Percentiles rank a stretch among this genome's conserved stretches.
Evolutionary conservation across 92 coral and sea anemone species (phyloP).

Genomic region (Isaurus tuberculatus): DNA sequence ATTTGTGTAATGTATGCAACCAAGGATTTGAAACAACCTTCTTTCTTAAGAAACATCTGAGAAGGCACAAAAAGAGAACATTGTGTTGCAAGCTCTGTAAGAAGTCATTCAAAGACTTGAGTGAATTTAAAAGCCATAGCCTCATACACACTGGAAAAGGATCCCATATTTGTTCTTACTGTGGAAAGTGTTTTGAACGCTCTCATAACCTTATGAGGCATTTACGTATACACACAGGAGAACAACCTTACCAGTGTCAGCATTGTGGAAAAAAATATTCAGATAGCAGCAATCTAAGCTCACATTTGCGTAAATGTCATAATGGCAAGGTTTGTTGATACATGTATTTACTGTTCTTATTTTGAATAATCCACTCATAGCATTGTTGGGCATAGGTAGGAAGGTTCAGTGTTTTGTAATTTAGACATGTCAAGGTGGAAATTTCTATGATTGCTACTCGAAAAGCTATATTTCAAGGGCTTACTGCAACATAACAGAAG

Average conservation of each 20-base stretch:
- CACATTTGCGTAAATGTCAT: background rate
- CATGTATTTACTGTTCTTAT: background rate
- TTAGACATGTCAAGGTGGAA: too few species aligned
- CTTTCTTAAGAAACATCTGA: slow-evolving; percentile 30
- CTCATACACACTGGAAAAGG: background rate
- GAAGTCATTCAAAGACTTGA: background rate
- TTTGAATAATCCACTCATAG: too few species aligned
- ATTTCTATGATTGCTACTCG: too few species aligned
- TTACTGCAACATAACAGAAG: too few species aligned
- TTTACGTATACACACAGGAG: slow-evolving; percentile 29
- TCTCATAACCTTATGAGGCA: slow-evolving; percentile 9
- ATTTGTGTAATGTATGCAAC: background rate
- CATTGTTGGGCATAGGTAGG: too few species aligned
- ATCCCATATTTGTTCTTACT: background rate
- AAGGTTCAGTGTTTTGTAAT: background rate
- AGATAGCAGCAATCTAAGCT: slow-evolving; percentile 1
- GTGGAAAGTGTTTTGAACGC: slow-evolving; percentile 1
- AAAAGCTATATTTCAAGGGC: too few species aligned
- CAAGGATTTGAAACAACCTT: slow-evolving; percentile 1
- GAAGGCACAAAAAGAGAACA: background rate
- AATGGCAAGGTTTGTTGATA: slow-evolving; percentile 21
- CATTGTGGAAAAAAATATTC: slow-evolving; percentile 20
- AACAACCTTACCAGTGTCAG: background rate
- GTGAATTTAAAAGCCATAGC: slow-evolving; percentile 11
- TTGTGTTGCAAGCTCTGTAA: slow-evolving; percentile 23